A percentile compares a stretch with the other conserved stretches of the same genome.
These are phyloP conservation scores for Apostichopus californicus DNA, from an alignment of 35 echinoderm and acorn worm genomes.

Conservation along the genomic window DNA sequence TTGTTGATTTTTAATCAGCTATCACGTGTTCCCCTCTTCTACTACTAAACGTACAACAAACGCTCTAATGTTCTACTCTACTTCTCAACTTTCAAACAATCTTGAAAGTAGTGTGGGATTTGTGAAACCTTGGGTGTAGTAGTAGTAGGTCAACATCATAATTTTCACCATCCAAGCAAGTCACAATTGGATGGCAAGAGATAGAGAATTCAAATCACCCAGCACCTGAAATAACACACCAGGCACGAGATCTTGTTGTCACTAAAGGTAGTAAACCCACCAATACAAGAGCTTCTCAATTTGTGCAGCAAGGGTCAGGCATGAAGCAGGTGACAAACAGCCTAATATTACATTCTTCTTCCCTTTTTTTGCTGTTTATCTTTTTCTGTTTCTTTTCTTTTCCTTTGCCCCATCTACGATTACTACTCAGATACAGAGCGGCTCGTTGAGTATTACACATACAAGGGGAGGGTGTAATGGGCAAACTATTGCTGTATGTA, in stretches of 20 bases:
- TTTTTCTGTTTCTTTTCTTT: no score
- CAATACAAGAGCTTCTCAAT: slow-evolving; percentile 3
- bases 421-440: no score
- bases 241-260: slow-evolving; percentile 16
- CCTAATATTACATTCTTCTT: not conserved
- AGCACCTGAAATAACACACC: slow-evolving; percentile 44
- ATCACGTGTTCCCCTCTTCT: no score
- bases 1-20: no score
- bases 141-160: not conserved
- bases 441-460: no score
- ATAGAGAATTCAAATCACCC: not conserved
- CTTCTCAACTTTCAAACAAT: not conserved
- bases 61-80: not conserved
- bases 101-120: not conserved
- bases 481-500: no score
- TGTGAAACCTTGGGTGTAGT: not conserved
- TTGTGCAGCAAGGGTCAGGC: slow-evolving; percentile 18
- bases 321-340: slow-evolving; percentile 34
- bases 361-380: no score
- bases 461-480: no score
- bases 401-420: no score
- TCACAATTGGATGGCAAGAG: not conserved
- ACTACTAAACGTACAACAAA: no score
- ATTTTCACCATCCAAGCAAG: not conserved
- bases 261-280: not conserved